Evolutionary conservation across 2,888 invertebrate species (phyloP).

Genomic region (Flexamia atlantica): DNA sequence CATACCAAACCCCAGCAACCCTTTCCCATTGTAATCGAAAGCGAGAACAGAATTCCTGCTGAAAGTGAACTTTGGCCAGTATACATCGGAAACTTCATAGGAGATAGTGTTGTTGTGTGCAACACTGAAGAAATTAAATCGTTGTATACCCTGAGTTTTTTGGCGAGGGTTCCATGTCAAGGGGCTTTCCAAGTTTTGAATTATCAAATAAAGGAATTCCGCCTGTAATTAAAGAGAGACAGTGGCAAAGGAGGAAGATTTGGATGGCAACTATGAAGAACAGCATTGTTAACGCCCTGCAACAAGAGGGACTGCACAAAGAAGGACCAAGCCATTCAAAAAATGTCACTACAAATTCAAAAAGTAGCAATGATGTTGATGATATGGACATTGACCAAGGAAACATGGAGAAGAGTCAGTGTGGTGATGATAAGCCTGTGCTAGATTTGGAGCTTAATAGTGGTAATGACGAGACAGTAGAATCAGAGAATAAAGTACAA

Average conservation of each 20-base stretch:
- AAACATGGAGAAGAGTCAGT: not conserved
- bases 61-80: conserved; percentile 57
- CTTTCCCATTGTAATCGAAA: conserved; percentile 66
- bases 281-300: conserved; percentile 61
- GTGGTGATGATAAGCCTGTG: not conserved
- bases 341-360: not conserved
- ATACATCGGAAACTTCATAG: conserved; percentile 81
- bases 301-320: not conserved
- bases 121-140: conserved; percentile 79
- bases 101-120: conserved; percentile 77
- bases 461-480: not conserved
- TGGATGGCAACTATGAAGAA: conserved; percentile 76
- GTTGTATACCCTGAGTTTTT: conserved; percentile 84
- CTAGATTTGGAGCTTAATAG: not conserved
- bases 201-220: conserved; percentile 74
- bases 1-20: conserved; percentile 60
- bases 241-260: conserved; percentile 79
- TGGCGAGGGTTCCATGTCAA: conserved; percentile 85
- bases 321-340: not conserved
- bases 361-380: not conserved
- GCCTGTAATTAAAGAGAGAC: conserved; percentile 79
- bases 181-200: conserved; percentile 77
- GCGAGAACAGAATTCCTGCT: conserved; percentile 50
- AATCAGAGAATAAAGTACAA: not conserved
- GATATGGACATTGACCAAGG: conserved; percentile 10